Base-by-base conservation (phyloP, 2,888 invertebrate species). In the Napeogenes inachia region DNA sequence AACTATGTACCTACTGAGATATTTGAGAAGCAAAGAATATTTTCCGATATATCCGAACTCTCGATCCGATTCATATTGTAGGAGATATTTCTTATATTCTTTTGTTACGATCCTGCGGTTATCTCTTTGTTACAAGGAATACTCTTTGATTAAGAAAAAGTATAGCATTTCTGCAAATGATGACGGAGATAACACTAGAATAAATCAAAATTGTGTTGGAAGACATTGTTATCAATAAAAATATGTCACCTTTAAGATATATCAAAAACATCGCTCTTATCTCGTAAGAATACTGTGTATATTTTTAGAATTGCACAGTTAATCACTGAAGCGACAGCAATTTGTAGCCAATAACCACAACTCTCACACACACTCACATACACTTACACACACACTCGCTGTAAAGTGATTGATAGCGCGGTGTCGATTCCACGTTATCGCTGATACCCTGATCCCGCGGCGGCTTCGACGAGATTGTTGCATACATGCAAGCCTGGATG, bases 31-130 rank as follows among this genome's bases (percentile, higher is more conserved):
- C 77, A 81, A 79, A 79, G 85, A 84, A 85, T 86, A 82, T 86
- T 83, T 81, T 84, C 81, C 78, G 56, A 61, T 62, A 62, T 61
- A 68, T 67, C 57, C 59, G 45, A 62, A 81, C 79, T 78, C 81
- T 79, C 80, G 79, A 84, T 81, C 77, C 82, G 82, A 81, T 83
- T 78, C 81, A 76, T 78, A 84, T 84, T 84, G 83, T 81, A 77
- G 77, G 75, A 82, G 82, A 85, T 87, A 87, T 86, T 87, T 84
- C 83, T 85, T 82, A 87, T 85, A 85, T 87, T 87, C 87, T 83
- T 89, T 89, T 89, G 88, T 89, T 78, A 76, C 76, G 75, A 82
- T 79, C 79, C 77, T 75, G 78, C 80, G 81, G 81, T 73, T 81
- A 80, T 79, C 77, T 82, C 81, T 87, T 86, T 86, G 86, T 87